A percentile compares a stretch with the other conserved stretches of the same genome.
Conservation (phyloP, 2,113 vertebrate species). For the Edolisoma coerulescens region DNA sequence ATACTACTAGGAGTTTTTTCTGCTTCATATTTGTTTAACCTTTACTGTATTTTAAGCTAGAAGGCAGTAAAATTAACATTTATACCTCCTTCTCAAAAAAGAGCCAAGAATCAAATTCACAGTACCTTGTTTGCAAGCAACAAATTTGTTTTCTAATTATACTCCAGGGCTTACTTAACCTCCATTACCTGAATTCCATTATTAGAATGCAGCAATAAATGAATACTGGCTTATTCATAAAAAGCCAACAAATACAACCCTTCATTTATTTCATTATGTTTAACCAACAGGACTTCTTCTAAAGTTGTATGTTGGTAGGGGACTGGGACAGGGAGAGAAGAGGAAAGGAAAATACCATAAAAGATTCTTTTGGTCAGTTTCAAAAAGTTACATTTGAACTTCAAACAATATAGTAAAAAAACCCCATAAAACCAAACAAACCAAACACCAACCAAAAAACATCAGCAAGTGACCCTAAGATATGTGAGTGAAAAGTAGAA, state of each 20-base stretch:
- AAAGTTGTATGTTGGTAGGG: background rate
- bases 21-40: constrained; percentile 72
- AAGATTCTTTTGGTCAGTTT: background rate
- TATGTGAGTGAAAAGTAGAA: background rate
- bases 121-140: constrained; percentile 63
- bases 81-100: constrained; percentile 60
- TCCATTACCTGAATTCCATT: constrained; percentile 66
- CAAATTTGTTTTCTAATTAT: constrained; percentile 70
- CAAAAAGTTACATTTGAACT: background rate
- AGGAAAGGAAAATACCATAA: background rate
- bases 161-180: constrained; percentile 69
- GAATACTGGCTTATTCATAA: constrained; percentile 74
- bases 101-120: constrained; percentile 43
- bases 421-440: background rate
- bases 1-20: constrained; percentile 53
- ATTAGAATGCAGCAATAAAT: constrained; percentile 68
- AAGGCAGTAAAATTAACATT: constrained; percentile 71
- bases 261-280: constrained; percentile 61
- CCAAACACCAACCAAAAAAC: background rate
- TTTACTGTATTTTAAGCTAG: constrained; percentile 71
- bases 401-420: background rate
- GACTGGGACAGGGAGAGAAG: background rate
- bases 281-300: constrained; percentile 31
- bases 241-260: constrained; percentile 68
- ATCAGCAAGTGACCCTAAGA: background rate